phyloP scores from a whole-genome alignment of 2,797 vertebrate genomes.

The Eulemur albifrons region DNA sequence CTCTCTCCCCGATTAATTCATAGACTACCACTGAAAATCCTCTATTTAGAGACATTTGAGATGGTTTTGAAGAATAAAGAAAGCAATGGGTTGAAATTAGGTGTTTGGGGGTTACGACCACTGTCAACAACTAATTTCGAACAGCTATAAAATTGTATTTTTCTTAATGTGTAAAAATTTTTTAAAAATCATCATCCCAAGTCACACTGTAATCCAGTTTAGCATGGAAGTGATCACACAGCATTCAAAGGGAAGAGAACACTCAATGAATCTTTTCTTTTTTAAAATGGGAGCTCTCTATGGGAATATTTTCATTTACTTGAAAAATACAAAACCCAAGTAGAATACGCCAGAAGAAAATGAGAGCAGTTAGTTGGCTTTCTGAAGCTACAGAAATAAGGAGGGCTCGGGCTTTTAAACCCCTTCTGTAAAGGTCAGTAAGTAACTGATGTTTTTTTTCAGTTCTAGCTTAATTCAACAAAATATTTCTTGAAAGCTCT shows the following conservation, averaged over 20 bases:
- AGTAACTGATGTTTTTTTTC: constrained; percentile 1
- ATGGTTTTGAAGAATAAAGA: background rate
- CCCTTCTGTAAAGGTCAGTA: background rate
- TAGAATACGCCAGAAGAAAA: background rate
- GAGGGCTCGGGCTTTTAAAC: background rate
- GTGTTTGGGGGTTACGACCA: background rate
- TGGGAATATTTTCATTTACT: constrained; percentile 39
- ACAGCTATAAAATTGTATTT: background rate
- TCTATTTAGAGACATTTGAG: background rate
- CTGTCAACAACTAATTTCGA: background rate
- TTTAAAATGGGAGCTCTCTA: background rate
- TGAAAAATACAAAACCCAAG: constrained; percentile 28
- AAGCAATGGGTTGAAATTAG: background rate
- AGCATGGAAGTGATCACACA: background rate
- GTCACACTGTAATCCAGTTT: background rate
- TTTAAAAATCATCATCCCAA: background rate
- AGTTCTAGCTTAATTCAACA: constrained; percentile 40
- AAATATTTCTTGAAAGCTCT: constrained; percentile 57
- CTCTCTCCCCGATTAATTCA: background rate
- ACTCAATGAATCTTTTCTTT: background rate
- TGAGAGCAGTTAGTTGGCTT: background rate
- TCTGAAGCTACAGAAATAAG: constrained; percentile 27
- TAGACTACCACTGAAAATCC: background rate
- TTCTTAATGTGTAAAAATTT: constrained; percentile 1
- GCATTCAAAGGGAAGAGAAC: constrained; percentile 6